Base-by-base conservation (phyloP, 2,113 vertebrate species). In the Plecturocebus donacophilus region DNA sequence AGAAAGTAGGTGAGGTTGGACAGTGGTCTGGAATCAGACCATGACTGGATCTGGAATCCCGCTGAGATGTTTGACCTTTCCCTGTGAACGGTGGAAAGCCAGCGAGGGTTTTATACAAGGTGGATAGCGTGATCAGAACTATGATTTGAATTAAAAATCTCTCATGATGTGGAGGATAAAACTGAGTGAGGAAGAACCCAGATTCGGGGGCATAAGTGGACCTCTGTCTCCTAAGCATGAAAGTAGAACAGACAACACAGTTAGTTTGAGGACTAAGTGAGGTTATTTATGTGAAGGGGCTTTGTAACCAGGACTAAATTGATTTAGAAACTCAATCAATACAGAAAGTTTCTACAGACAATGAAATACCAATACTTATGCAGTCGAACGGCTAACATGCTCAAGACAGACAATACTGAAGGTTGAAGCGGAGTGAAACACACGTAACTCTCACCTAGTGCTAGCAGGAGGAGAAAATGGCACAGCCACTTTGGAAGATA, bases 121-220 rank as follows among this genome's bases (percentile, higher is more conserved):
- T 6, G 12, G 49, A 32, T 54, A 4, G 27, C 42, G 4, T 21
- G 27, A 21, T 13, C 75, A 87, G 52, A 64, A 32, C 76, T 47
- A 3, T 3, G 5, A 7, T 14, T n/a, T 32, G 32, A 68, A 71
- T 17, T 17, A 40, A 66, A 42, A 54, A 47, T 35, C 52, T 19
- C 66, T 42, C 2, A 54, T 3, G 1, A 56, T n/a, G 1, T 32
- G 2, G 14, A n/a, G 52, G 23, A 23, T 1, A 4, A 42, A 61
- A 47, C 14, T 54, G 4, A 54, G 3, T 42, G 30, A 79, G 25
- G 42, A 68, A 45, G 40, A 84, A 20, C 38, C 54, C n/a, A 77
- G 58, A 45, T 40, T 47, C n/a, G 1, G 35, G 47, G 35, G 19
- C 85, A 23, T 40, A 47, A 16, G 0, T 30, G 25, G 45, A 42